phyloP scores from a whole-genome alignment of 2,113 vertebrate genomes.

The Cololabis saira region DNA sequence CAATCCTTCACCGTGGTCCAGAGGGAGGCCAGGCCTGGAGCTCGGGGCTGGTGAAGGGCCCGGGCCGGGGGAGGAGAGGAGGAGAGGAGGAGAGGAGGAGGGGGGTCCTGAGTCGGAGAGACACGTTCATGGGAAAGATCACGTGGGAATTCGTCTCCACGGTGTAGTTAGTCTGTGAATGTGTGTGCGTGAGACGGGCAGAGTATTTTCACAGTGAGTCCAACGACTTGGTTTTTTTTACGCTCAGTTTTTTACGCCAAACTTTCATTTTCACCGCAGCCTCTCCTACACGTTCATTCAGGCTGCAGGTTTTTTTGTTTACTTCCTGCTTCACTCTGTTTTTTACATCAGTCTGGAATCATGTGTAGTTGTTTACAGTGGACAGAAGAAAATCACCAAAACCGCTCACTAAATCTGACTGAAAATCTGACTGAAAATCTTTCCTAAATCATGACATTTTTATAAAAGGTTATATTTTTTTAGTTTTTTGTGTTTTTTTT shows the following conservation, averaged over 20 bases:
- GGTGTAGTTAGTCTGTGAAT: conserved; percentile 41
- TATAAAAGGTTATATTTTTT: too few species aligned
- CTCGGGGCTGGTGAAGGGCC: conserved; percentile 12
- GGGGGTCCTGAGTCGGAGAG: conserved; percentile 37
- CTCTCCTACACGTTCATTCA: too few species aligned
- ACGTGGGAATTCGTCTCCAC: conserved; percentile 54
- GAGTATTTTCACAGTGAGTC: conserved; percentile 12
- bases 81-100: too few species aligned
- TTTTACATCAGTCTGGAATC: too few species aligned
- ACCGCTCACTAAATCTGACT: too few species aligned
- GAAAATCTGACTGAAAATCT: too few species aligned
- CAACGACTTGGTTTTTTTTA: conserved; percentile 19
- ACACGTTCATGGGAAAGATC: conserved; percentile 69
- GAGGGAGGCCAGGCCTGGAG: conserved; percentile 26
- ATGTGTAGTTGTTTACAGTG: too few species aligned
- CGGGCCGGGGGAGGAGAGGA: neutral
- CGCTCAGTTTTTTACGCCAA: neutral
- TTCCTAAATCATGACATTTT: too few species aligned
- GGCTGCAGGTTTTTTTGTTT: too few species aligned
- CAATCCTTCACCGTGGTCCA: conserved; percentile 48
- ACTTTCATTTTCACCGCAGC: neutral
- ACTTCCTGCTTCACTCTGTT: too few species aligned
- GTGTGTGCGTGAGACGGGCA: conserved; percentile 10
- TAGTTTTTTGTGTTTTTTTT: too few species aligned
- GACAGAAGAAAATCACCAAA: too few species aligned